These are phyloP conservation scores for Eupithecia subfuscata DNA, from an alignment of 2,888 invertebrate species.

Conservation along the genomic window DNA sequence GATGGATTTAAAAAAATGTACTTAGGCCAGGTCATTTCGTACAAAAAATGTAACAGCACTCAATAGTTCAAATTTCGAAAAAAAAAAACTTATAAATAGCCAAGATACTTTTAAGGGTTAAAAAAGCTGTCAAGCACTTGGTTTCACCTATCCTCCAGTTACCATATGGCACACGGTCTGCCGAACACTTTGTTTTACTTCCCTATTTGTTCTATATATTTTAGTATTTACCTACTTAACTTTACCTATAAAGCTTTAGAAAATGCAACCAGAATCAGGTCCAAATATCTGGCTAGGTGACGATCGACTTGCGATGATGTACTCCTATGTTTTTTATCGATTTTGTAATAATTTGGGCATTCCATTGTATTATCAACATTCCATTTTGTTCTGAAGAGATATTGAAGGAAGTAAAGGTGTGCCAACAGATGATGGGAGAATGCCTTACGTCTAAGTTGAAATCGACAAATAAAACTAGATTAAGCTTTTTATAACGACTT, in stretches of 20 bases:
- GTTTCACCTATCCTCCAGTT: too few relatives aligned
- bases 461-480: constrained; percentile 82
- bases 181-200: not conserved
- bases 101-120: too few relatives aligned
- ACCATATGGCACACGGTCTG: too few relatives aligned
- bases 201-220: not conserved
- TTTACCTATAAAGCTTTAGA: constrained; percentile 2
- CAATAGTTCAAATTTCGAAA: too few relatives aligned
- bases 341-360: constrained; percentile 61
- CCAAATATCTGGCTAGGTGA: constrained; percentile 58
- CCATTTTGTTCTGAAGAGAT: constrained; percentile 72
- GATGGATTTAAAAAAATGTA: too few relatives aligned
- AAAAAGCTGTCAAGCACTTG: too few relatives aligned
- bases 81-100: too few relatives aligned
- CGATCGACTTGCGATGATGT: constrained; percentile 60
- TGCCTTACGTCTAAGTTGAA: constrained; percentile 82
- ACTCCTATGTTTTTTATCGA: constrained; percentile 55
- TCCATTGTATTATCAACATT: constrained; percentile 74
- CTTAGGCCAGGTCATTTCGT: too few relatives aligned
- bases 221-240: not conserved
- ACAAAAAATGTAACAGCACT: too few relatives aligned
- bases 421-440: constrained; percentile 77
- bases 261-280: not conserved
- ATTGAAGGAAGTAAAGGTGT: constrained; percentile 65
- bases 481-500: constrained; percentile 78